phyloP scores from a whole-genome alignment of 1,140 invertebrate genomes.

The Planococcus citri region DNA sequence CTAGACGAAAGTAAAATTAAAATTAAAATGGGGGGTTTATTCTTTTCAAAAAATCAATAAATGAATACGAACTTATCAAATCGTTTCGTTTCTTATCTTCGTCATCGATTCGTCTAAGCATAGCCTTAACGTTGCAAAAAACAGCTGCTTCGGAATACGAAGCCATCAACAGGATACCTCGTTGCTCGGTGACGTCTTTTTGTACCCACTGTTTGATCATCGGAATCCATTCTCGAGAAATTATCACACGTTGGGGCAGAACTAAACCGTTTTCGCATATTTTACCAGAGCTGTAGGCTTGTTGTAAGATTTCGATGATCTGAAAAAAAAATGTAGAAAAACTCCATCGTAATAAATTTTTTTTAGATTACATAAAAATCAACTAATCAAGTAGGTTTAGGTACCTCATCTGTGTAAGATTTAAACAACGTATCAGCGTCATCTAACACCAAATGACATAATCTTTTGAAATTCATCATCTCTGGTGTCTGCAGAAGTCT shows the following conservation, averaged over 20 bases:
- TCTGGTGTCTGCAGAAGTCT: not conserved
- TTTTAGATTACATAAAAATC: too few relatives aligned
- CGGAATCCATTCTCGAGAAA: not conserved
- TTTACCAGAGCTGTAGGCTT: not conserved
- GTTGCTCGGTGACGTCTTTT: not conserved
- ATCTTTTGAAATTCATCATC: not conserved
- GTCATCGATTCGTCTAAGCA: not conserved
- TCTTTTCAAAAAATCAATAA: too few relatives aligned
- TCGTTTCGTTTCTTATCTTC: not conserved
- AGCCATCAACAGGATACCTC: not conserved
- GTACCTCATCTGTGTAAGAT: not conserved
- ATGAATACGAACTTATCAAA: not conserved
- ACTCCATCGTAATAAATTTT: too few relatives aligned
- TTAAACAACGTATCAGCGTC: not conserved
- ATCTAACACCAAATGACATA: not conserved
- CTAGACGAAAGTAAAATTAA: not conserved
- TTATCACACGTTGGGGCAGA: not conserved
- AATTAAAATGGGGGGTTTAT: too few relatives aligned
- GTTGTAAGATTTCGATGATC: not conserved
- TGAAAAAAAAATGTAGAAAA: too few relatives aligned
- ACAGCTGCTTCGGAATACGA: not conserved
- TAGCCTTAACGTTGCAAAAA: not conserved
- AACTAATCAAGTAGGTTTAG: too few relatives aligned
- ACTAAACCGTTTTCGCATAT: not conserved
- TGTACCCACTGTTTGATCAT: not conserved